These are phyloP conservation scores for Selenia dentaria DNA, from an alignment of 2,888 invertebrate genomes.

Conservation along the genomic window DNA sequence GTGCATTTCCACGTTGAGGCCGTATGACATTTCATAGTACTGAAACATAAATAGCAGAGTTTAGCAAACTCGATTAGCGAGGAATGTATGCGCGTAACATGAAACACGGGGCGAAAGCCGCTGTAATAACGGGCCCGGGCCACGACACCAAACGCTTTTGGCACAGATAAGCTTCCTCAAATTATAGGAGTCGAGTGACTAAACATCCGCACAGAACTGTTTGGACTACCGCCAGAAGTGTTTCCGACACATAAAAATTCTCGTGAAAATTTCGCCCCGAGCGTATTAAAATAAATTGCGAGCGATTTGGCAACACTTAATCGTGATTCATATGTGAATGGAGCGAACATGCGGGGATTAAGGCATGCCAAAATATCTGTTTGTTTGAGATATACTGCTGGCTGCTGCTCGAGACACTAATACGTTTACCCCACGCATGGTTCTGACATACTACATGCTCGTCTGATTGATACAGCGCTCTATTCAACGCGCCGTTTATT, in stretches of 20 bases:
- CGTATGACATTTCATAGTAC: slow-evolving; percentile 99
- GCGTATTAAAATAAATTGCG: slow-evolving; percentile 84
- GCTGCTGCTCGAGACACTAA: slow-evolving; percentile 49
- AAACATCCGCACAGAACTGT: slow-evolving; percentile 79
- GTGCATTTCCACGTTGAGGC: slow-evolving; percentile 98
- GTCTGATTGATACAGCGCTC: slow-evolving; percentile 40
- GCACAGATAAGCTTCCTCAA: slow-evolving; percentile 79
- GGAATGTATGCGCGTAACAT: slow-evolving; percentile 56
- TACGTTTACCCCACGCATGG: slow-evolving; percentile 48
- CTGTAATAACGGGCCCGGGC: slow-evolving; percentile 35
- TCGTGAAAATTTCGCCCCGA: slow-evolving; percentile 78
- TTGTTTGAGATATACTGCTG: slow-evolving; percentile 53
- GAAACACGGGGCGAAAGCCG: slow-evolving; percentile 37
- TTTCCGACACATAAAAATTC: slow-evolving; percentile 83
- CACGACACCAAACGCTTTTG: slow-evolving; percentile 73
- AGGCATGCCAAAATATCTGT: slow-evolving; percentile 73
- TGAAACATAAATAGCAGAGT: slow-evolving; percentile 86
- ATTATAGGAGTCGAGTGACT: slow-evolving; percentile 78
- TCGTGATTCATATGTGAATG: slow-evolving; percentile 80
- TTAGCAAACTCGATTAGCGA: slow-evolving; percentile 60
- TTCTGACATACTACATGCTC: slow-evolving; percentile 44
- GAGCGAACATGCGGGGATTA: slow-evolving; percentile 72
- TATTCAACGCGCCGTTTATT: slow-evolving; percentile 17
- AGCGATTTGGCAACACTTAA: slow-evolving; percentile 84
- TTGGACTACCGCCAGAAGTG: slow-evolving; percentile 78